Conservation (phyloP, 2,888 invertebrate species). For the Hydropsyche betteni region DNA sequence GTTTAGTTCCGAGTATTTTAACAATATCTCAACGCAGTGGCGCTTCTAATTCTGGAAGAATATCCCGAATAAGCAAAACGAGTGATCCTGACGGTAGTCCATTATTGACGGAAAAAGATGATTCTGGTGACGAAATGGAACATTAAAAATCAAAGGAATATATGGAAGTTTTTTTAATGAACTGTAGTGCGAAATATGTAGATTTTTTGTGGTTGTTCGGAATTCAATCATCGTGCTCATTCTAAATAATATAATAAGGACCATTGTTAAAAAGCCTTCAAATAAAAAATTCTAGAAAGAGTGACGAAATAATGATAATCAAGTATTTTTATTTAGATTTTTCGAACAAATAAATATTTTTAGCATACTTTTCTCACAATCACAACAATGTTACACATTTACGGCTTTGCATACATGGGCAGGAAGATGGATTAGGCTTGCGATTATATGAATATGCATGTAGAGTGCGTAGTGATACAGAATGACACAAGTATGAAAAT, state of each 20-base stretch:
- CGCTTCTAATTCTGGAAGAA: conserved; percentile 63
- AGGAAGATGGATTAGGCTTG: conserved; percentile 19
- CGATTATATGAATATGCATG: conserved; percentile 25
- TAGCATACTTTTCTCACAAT: conserved; percentile 18
- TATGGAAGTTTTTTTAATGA: conserved; percentile 39
- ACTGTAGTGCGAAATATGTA: conserved; percentile 50
- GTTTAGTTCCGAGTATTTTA: conserved; percentile 70
- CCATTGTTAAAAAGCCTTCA: conserved; percentile 47
- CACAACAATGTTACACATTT: conserved; percentile 21
- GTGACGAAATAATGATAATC: conserved; percentile 37
- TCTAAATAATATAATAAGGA: conserved; percentile 47
- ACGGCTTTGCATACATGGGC: conserved; percentile 25
- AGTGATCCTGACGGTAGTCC: conserved; percentile 71
- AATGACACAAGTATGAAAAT: conserved; percentile 24
- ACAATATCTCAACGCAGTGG: conserved; percentile 68
- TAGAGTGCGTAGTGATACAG: conserved; percentile 19
- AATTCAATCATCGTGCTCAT: conserved; percentile 47
- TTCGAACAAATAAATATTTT: conserved; percentile 12
- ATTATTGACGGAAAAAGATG: conserved; percentile 67
- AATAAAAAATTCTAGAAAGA: conserved; percentile 44
- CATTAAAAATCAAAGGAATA: conserved; percentile 20
- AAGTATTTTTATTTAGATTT: conserved; percentile 44
- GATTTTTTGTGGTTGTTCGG: conserved; percentile 45
- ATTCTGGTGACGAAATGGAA: conserved; percentile 57
- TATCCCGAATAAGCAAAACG: conserved; percentile 61